Evolutionary conservation across 2,888 invertebrate species (phyloP), one percentile per base, ranked within the genome.

Genomic region (Deilephila porcellus): DNA sequence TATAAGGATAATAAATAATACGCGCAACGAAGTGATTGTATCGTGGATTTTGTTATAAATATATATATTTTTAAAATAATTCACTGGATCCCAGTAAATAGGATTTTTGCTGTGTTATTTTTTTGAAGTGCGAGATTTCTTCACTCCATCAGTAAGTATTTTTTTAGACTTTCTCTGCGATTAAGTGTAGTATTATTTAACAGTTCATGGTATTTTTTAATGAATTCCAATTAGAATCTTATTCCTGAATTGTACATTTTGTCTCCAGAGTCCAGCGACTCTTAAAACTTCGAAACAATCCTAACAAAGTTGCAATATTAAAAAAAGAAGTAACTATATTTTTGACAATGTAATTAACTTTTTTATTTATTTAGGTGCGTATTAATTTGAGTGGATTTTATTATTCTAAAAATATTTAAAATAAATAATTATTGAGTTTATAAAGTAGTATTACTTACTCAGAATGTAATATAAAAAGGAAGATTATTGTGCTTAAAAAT

Each of bases 101-200:
- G 67, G 67, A 67, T 67, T 56, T 19, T 67, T 67, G 17, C 8
- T 52, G 45, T 52, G 64, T 25, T 37, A 20, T 52, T 67, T 45
- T 67, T 4, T 6, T n/a, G n/a, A 45, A 56, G 56, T n/a, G 56
- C 5, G n/a, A 56, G 14, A n/a, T 56, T n/a, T 56, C 56, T 4
- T 56, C 56, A n/a, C n/a, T 19, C n/a, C 56, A 56, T 56, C 17
- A n/a, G 56, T 56, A 56, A 56, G 56, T 56, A 56, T 56, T 56
- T 56, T 53, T 56, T 56, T 17, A 56, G n/a, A 56, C 56, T 53
- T 53, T 53, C n/a, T 6, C n/a, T 5, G n/a, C 56, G 5, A 56
- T 4, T 4, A 19, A 53, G 17, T 19, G 4, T 19, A 5, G 4
- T 53, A 19, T 19, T 11, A 37, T 8, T 37, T 0, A 37, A 37